Evolutionary conservation across 1,140 invertebrate species (phyloP).

Genomic region (Pseudobourletiella spinata): DNA sequence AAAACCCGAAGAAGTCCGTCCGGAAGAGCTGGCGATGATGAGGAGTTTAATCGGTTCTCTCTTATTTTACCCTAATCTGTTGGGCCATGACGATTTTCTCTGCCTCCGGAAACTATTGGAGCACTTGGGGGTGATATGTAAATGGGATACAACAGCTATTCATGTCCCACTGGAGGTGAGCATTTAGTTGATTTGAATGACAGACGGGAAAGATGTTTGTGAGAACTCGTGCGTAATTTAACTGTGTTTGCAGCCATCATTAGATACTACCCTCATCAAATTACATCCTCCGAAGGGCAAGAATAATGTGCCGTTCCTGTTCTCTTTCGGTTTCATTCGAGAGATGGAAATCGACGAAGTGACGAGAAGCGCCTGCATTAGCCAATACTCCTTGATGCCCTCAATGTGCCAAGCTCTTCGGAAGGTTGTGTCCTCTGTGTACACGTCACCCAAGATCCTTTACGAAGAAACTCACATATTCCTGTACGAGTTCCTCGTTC

Average conservation of each 20-base stretch:
- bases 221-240: background rate
- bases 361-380: constrained; percentile 1
- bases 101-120: constrained; percentile 15
- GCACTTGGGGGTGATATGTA: constrained; percentile 5
- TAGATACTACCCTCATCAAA: background rate
- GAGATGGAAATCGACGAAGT: background rate
- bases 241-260: background rate
- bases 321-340: background rate
- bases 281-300: background rate
- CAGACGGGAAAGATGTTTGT: background rate
- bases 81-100: constrained; percentile 15
- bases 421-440: constrained; percentile 6
- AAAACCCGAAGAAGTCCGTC: no score
- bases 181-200: no score
- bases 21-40: background rate
- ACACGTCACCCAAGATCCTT: constrained; percentile 11
- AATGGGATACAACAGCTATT: constrained; percentile 12
- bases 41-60: constrained; percentile 14
- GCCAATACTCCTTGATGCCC: constrained; percentile 11
- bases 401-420: constrained; percentile 8
- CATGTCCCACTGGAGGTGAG: constrained; percentile 15
- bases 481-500: constrained; percentile 21
- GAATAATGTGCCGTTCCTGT: background rate
- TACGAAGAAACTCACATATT: constrained; percentile 2
- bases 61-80: constrained; percentile 16